Conservation (phyloP, 2,797 vertebrate species). For the Leuciscus waleckii region DNA sequence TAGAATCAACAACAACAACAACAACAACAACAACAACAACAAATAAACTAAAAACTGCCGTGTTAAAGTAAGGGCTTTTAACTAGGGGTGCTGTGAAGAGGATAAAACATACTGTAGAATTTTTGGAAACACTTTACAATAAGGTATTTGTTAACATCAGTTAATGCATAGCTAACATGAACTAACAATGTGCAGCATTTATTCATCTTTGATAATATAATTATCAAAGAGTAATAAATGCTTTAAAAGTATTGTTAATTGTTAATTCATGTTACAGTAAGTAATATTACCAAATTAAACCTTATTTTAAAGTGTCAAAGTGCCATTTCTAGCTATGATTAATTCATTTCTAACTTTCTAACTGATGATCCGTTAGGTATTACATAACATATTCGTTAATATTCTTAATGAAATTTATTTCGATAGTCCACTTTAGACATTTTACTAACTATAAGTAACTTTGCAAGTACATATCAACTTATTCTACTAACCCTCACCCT, state of each 20-base stretch:
- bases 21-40: neutral
- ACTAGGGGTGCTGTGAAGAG: neutral
- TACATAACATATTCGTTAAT: neutral
- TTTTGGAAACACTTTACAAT: neutral
- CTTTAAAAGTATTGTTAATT: neutral
- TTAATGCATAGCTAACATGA: neutral
- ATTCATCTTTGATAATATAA: neutral
- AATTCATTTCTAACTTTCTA: neutral
- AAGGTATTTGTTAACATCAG: neutral
- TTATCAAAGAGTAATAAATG: too few relatives aligned
- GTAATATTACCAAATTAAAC: neutral
- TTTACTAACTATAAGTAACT: neutral
- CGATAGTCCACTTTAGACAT: neutral
- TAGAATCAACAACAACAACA: too few relatives aligned
- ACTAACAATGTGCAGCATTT: neutral
- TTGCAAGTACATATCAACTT: neutral
- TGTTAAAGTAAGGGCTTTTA: neutral
- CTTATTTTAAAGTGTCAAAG: neutral
- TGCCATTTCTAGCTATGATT: neutral
- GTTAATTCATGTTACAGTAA: neutral
- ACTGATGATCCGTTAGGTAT: neutral
- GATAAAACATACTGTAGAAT: neutral
- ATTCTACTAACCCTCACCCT: too few relatives aligned
- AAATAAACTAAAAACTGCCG: too few relatives aligned
- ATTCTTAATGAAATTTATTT: neutral